A percentile compares a stretch with the other conserved stretches of the same genome.
These are phyloP conservation scores for Loriculus beryllinus DNA, from an alignment of 2,797 vertebrate genomes.

Conservation along the genomic window DNA sequence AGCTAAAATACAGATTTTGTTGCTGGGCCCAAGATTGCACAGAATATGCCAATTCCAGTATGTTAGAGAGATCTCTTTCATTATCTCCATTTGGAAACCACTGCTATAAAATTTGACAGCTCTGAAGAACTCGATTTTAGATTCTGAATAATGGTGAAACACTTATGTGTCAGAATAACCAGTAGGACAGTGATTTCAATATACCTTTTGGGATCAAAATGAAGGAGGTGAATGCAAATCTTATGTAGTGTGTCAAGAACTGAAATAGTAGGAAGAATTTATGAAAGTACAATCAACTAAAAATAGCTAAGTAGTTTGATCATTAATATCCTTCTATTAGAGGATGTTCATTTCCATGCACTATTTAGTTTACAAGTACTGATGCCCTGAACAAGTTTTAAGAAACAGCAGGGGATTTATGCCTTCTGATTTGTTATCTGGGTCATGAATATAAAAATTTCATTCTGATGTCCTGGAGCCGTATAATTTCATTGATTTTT, in stretches of 20 bases:
- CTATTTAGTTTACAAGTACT: constrained; percentile 43
- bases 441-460: constrained; percentile 66
- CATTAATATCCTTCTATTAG: background rate
- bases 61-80: background rate
- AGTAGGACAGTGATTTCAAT: background rate
- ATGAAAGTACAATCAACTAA: background rate
- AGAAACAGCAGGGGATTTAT: constrained; percentile 52
- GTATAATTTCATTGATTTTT: constrained; percentile 64
- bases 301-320: constrained; percentile 14
- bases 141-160: background rate
- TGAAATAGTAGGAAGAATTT: background rate
- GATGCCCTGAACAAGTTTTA: constrained; percentile 30
- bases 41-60: background rate
- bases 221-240: background rate
- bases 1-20: background rate
- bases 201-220: background rate
- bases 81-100: background rate
- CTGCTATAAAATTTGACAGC: background rate
- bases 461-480: constrained; percentile 54
- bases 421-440: constrained; percentile 56
- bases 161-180: background rate
- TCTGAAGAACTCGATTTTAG: background rate
- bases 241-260: background rate
- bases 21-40: background rate
- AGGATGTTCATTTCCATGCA: constrained; percentile 22